Conservation (phyloP, 2,113 vertebrate genomes). For the Hyperopisus bebe region DNA sequence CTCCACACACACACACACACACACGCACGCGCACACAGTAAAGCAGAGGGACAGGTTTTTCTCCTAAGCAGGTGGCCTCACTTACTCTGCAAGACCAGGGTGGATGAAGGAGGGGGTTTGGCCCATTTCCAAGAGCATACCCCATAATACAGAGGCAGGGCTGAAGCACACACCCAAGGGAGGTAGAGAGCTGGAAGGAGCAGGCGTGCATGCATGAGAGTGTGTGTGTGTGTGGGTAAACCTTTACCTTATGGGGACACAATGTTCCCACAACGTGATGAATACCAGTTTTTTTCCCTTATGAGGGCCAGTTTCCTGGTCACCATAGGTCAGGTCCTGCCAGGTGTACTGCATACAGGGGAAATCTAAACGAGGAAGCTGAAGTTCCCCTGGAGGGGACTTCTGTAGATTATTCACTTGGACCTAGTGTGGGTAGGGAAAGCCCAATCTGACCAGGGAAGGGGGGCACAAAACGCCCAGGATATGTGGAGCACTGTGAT, state of each 20-base stretch:
- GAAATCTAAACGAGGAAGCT: not conserved
- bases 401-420: not conserved
- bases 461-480: not conserved
- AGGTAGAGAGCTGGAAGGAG: not conserved
- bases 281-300: no score
- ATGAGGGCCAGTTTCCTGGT: no score
- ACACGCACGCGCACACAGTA: not conserved
- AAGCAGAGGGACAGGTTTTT: not conserved
- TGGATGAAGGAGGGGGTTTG: not conserved
- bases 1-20: not conserved
- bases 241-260: no score
- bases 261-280: no score
- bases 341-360: not conserved
- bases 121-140: not conserved
- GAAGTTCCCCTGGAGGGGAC: not conserved
- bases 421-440: not conserved
- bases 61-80: not conserved
- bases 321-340: not conserved
- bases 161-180: not conserved
- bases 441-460: not conserved
- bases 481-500: not conserved
- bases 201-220: not conserved
- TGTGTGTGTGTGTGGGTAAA: not conserved
- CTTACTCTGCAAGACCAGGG: not conserved
- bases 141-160: not conserved